phyloP scores from a whole-genome alignment of 2,888 invertebrate genomes.

The Helleia helle region DNA sequence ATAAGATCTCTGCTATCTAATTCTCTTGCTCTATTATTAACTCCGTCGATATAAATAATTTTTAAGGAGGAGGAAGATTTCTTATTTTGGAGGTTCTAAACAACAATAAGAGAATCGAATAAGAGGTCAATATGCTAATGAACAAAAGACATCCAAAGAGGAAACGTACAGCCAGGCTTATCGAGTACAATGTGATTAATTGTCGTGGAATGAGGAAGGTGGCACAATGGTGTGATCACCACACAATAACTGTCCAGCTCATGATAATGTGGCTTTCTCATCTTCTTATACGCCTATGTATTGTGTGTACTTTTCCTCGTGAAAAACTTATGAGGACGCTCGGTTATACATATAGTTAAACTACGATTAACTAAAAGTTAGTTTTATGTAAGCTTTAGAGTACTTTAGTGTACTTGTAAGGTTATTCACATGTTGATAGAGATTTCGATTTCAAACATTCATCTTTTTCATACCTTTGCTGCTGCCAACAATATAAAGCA shows the following conservation, averaged over 20 bases:
- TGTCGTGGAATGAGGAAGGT: constrained; percentile 44
- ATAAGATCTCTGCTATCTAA: too few species aligned
- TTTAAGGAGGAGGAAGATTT: too few species aligned
- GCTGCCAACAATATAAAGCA: too few species aligned
- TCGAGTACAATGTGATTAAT: constrained; percentile 24
- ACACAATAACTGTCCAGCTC: constrained; percentile 58
- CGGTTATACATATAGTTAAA: constrained; percentile 21
- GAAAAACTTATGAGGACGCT: constrained; percentile 50
- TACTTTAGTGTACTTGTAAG: too few species aligned
- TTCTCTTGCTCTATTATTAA: too few species aligned
- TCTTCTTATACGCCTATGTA: constrained; percentile 39
- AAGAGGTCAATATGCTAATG: too few species aligned
- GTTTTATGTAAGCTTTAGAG: constrained; percentile 7
- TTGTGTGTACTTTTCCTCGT: constrained; percentile 62
- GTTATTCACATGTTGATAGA: too few species aligned
- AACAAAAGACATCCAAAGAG: constrained; percentile 10
- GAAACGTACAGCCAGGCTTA: constrained; percentile 15
- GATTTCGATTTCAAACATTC: too few species aligned
- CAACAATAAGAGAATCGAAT: too few species aligned
- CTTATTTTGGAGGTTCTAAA: too few species aligned
- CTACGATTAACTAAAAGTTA: constrained; percentile 19
- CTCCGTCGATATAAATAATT: too few species aligned
- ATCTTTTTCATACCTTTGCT: too few species aligned
- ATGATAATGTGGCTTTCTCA: constrained; percentile 45
- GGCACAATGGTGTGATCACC: constrained; percentile 41